Percentiles rank a stretch among this genome's conserved stretches.
Evolutionary conservation across 1,140 invertebrate genomes (phyloP).

Genomic region (Leptoteleia sp.): DNA sequence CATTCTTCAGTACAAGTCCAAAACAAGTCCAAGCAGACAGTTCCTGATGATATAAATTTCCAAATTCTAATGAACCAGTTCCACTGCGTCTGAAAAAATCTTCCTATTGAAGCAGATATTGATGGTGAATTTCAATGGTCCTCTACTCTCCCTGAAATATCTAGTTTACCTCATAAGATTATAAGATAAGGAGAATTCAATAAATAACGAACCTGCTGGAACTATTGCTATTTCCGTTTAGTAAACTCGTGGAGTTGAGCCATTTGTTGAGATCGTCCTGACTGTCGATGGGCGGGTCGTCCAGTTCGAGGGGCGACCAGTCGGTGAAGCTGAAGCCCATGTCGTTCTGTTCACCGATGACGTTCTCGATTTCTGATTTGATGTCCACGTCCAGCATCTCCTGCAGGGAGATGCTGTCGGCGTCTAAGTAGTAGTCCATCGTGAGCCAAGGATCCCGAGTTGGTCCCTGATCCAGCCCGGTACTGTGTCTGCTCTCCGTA

Average conservation of each 20-base stretch:
- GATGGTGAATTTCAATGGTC: too few species aligned
- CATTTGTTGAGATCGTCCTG: conserved; percentile 82
- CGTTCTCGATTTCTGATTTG: conserved; percentile 89
- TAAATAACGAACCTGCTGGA: conserved; percentile 76
- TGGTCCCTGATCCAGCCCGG: conserved; percentile 79
- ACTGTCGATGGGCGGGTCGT: conserved; percentile 83
- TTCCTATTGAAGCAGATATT: too few species aligned
- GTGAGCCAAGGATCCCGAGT: conserved; percentile 79
- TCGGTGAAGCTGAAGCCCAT: conserved; percentile 84
- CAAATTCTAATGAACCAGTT: too few species aligned
- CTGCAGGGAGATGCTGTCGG: conserved; percentile 85
- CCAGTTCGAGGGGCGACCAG: conserved; percentile 85
- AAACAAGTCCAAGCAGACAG: too few species aligned
- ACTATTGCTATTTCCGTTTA: conserved; percentile 79
- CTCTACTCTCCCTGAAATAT: too few species aligned
- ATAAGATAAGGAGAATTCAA: too few species aligned
- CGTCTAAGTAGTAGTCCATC: conserved; percentile 82
- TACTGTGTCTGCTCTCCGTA: conserved; percentile 78
- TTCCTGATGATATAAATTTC: too few species aligned
- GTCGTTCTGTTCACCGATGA: conserved; percentile 84
- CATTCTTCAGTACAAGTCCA: too few species aligned
- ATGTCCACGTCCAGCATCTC: conserved; percentile 92
- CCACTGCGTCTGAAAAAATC: too few species aligned
- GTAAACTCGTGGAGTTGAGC: conserved; percentile 84
- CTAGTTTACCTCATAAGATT: too few species aligned